Evolutionary conservation across 2,113 vertebrate genomes (phyloP), one percentile per base, ranked within the genome.

Genomic region (Tichodroma muraria): DNA sequence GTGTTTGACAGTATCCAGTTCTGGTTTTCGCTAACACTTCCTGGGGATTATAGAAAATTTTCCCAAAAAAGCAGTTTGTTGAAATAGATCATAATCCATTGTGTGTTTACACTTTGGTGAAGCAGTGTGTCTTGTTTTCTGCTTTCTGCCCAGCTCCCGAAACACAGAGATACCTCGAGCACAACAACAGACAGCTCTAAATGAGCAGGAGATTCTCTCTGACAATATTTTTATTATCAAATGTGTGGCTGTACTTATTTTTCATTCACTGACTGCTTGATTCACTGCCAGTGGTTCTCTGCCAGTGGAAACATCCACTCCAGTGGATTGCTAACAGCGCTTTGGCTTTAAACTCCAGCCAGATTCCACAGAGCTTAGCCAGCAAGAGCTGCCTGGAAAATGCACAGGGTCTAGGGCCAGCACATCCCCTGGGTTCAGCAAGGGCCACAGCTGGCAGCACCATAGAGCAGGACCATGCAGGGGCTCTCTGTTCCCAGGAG

Each of bases 161-260:
- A 90, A 59, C 72, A 49, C 25, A 64, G 15, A 52, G 68, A 60
- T 68, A 90, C 68, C 79, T 93, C 8, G 2, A 93, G 60, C 44
- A 63, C 75, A 80, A 33, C 61, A 90, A 71, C 40, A 82, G 76
- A 85, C 45, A 88, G 45, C 60, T 88, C 50, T 73, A 80, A 94
- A 89, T 56, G 64, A 91, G 56, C 79, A 8, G 13, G 52, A 91
- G 68, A 75, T 56, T 68, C 86, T 82, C 66, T 68, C 72, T 88
- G 88, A 92, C 89, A 94, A 80, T 93, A 75, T 77, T 95, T 95
- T 83, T 88, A 49, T 85, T 91, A 82, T 75, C 95, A 96, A 64
- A 88, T 8, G 6, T 33, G 76, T 94, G 89, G 15, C 28, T 91
- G 52, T 50, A 30, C 47, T 90, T 87, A 70, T 89, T 95, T 94